phyloP scores from a whole-genome alignment of 1,140 invertebrate genomes.

The Physella acuta region DNA sequence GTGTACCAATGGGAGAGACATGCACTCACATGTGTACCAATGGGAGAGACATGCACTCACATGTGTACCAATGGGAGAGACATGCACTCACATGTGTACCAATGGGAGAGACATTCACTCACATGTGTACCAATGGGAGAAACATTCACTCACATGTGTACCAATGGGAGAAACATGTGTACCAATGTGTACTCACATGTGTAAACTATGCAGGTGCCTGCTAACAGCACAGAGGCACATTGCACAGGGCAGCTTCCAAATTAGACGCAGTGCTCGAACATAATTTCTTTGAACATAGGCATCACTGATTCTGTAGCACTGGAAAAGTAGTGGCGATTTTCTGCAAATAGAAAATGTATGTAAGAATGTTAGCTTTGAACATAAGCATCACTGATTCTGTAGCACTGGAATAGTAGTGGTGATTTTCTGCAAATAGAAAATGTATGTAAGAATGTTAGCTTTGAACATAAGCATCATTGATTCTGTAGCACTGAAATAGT shows the following conservation, averaged over 20 bases:
- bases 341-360: background rate
- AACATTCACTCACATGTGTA: too few species aligned
- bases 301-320: slow-evolving; percentile 6
- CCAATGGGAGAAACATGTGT: too few species aligned
- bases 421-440: background rate
- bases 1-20: too few species aligned
- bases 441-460: background rate
- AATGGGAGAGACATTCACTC: too few species aligned
- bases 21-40: too few species aligned
- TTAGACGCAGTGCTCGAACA: background rate
- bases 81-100: too few species aligned
- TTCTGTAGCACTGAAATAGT: background rate
- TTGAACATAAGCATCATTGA: background rate
- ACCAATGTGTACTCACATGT: too few species aligned
- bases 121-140: too few species aligned
- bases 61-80: too few species aligned
- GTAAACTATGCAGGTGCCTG: slow-evolving; percentile 5
- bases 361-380: background rate
- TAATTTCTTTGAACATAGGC: slow-evolving; percentile 7
- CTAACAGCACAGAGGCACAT: slow-evolving; percentile 20
- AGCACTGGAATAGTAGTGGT: background rate
- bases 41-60: too few species aligned
- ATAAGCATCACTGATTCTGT: background rate
- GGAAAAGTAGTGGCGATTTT: background rate
- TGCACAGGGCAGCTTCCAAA: background rate